Evolutionary conservation across 2,113 vertebrate species (phyloP), one percentile per base, ranked within the genome.

Genomic region (Ochotona curzoniae): DNA sequence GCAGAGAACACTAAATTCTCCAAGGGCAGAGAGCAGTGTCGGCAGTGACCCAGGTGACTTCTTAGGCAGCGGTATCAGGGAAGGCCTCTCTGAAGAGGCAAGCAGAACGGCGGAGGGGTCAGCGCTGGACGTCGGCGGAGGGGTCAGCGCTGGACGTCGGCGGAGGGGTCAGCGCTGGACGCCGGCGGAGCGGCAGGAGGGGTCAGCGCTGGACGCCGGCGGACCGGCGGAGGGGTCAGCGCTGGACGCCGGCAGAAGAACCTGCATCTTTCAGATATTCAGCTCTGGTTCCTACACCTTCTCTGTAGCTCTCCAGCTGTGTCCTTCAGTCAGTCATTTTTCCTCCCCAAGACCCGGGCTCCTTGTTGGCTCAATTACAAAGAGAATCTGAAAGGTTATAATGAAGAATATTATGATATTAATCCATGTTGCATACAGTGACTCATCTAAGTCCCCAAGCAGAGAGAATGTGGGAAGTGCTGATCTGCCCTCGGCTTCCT

Each of bases 221-320:
- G 6, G 14, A 8, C 32, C 84, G 0, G 0, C 11, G 14, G 60
- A 80, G 38, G 47, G 51, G 20, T 17, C 38, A 3, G 14, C n/a
- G n/a, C n/a, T n/a, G n/a, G n/a, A n/a, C n/a, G n/a, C n/a, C n/a
- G n/a, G n/a, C n/a, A n/a, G n/a, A n/a, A n/a, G n/a, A n/a, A n/a
- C n/a, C 0, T 0, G 2, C 26, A 8, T 32, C 32, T 18, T 15
- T 51, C 1, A n/a, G n/a, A n/a, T n/a, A n/a, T n/a, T n/a, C n/a
- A 30, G 57, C 0, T 21, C 38, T 32, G 23, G 28, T 11, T 49
- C n/a, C 9, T 17, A 11, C 0, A 11, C 12, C 49, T 21, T 83
- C 67, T 25, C 67, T 47, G 21, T 1, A 9, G 18, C 83, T 71
- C 35, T 57, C 78, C 1, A n/a, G 9, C 13, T 0, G 8, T 7